A percentile compares a stretch with the other conserved stretches of the same genome.
Evolutionary conservation across 2,888 invertebrate species (phyloP).

Genomic region (Drosophila paracracens): DNA sequence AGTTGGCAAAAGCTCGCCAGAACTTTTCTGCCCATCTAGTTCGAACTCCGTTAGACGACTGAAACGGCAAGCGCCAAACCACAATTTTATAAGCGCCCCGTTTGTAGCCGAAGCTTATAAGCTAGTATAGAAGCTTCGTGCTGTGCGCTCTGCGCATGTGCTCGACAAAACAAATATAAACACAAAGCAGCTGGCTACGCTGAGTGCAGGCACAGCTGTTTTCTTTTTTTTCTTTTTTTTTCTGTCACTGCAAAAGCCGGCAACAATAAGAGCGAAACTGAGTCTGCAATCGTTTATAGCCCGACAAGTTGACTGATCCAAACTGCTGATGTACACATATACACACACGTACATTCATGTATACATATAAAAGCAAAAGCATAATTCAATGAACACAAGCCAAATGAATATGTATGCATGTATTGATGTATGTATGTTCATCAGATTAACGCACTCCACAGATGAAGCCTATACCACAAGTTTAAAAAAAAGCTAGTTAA

Average conservation of each 20-base stretch:
- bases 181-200: conserved; percentile 69
- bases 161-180: conserved; percentile 65
- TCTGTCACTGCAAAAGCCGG: conserved; percentile 62
- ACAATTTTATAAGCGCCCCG: conserved; percentile 64
- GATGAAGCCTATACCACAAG: not conserved
- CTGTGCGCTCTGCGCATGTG: conserved; percentile 55
- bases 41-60: conserved; percentile 77
- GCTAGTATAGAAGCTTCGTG: conserved; percentile 50
- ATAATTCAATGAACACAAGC: conserved; percentile 13
- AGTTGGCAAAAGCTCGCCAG: conserved; percentile 57
- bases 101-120: conserved; percentile 54
- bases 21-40: conserved; percentile 65
- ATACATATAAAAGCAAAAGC: conserved; percentile 24
- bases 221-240: not conserved
- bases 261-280: conserved; percentile 64
- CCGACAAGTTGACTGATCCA: conserved; percentile 31
- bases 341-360: not conserved
- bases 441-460: not conserved
- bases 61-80: conserved; percentile 57
- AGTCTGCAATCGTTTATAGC: conserved; percentile 20
- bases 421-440: not conserved
- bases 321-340: conserved; percentile 18
- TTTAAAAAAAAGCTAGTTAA: not conserved
- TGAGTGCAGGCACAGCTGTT: conserved; percentile 62
- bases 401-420: not conserved